These are phyloP conservation scores for Muscidifurax raptorellus DNA, from an alignment of 1,140 invertebrate genomes.

Conservation along the genomic window DNA sequence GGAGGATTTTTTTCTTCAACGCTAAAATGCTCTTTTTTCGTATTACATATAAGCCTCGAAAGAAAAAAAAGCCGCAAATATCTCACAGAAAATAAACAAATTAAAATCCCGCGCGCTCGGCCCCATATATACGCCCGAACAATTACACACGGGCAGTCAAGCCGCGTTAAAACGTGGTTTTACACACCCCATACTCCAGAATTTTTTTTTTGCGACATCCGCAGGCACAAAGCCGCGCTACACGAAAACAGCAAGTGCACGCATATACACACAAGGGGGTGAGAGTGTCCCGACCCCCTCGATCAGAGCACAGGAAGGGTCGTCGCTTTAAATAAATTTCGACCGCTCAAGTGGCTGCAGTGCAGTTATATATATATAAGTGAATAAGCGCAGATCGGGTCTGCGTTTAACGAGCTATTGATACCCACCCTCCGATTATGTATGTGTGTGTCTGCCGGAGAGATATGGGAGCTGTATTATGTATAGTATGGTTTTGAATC, in stretches of 20 bases:
- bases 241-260: constrained; percentile 35
- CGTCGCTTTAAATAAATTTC: constrained; percentile 72
- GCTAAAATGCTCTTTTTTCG: too few species aligned
- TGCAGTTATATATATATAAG: constrained; percentile 14
- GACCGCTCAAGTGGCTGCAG: constrained; percentile 59
- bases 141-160: not conserved
- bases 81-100: not conserved
- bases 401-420: constrained; percentile 73
- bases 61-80: not conserved
- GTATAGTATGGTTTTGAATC: too few species aligned
- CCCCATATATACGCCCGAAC: not conserved
- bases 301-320: constrained; percentile 27
- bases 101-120: not conserved
- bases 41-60: too few species aligned
- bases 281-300: not conserved
- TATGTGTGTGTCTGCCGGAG: not conserved
- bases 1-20: too few species aligned
- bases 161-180: not conserved
- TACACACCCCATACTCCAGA: not conserved
- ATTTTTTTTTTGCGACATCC: not conserved
- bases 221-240: not conserved
- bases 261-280: not conserved
- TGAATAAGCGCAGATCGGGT: constrained; percentile 39
- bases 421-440: constrained; percentile 60
- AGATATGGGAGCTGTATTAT: not conserved